Conservation (phyloP, 2,113 vertebrate genomes). For the Cervus canadensis region DNA sequence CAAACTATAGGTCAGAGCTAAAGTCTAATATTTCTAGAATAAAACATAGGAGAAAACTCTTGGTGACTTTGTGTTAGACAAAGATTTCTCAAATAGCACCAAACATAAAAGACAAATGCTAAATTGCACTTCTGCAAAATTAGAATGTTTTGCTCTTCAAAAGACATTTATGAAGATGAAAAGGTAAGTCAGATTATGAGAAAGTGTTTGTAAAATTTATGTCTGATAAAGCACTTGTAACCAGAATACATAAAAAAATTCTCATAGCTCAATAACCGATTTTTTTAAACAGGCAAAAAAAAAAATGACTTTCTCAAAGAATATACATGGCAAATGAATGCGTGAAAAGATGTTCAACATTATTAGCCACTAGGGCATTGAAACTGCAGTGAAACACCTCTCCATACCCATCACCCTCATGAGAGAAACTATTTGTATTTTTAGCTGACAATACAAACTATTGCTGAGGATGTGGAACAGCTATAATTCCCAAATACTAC, state of each 20-base stretch:
- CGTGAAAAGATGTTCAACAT: neutral
- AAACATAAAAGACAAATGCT: neutral
- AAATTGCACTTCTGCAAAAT: neutral
- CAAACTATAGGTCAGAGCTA: neutral
- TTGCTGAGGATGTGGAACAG: neutral
- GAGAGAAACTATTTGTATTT: neutral
- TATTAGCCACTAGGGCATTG: neutral
- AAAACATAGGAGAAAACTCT: neutral
- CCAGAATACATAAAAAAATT: neutral
- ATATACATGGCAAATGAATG: neutral
- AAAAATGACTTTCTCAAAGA: neutral
- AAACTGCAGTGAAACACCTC: neutral
- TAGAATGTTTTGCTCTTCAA: neutral
- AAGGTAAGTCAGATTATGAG: neutral
- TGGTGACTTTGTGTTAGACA: neutral
- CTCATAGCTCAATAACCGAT: neutral
- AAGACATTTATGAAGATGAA: neutral
- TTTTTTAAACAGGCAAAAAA: neutral
- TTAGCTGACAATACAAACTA: neutral
- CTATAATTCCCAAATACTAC: neutral
- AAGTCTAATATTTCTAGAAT: neutral
- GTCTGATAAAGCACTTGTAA: neutral
- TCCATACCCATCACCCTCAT: neutral
- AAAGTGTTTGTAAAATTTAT: neutral
- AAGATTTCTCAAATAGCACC: neutral